Evolutionary conservation across 2,888 invertebrate species (phyloP), one percentile per base, ranked within the genome.

Genomic region (Vesta saturnalis): DNA sequence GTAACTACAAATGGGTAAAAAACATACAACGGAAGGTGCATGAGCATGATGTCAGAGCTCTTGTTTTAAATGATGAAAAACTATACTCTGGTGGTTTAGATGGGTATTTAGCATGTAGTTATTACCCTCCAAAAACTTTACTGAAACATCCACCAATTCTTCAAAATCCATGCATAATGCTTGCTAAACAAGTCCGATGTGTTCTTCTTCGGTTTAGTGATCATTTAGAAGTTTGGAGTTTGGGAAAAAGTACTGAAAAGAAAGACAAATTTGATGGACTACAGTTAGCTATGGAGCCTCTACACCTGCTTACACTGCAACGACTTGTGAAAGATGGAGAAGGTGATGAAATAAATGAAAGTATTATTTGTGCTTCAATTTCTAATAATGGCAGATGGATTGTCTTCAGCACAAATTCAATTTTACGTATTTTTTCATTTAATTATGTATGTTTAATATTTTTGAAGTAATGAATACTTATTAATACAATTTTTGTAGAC

Each of bases 11-110:
- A 70, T 97, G 97, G 97, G 91, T 96, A 0, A 92, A 92, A 79
- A 91, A 92, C 75, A 87, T 92, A 5, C 92, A 94, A 73, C 88
- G 94, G 67, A 88, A 89, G 77, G 89, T 94, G 58, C 97, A 97
- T 82, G 91, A 91, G 56, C 95, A 97, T 81, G 96, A 96, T 84
- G 94, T 97, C 0, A 85, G 88, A 85, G 86, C 79, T 0, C 83
- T 97, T 59, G 85, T 89, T 1, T 85, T 91, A 43, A 85, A 88
- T 58, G 88, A 87, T 8, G 86, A 89, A 3, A 89, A 88, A 78
- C 85, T 96, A 15, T 89, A 93, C 75, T 95, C 96, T 0, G 94
- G 91, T 67, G 96, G 95, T 15, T 86, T 91, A 39, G 94, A 94
- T 83, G 93, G 94, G 0, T 92, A 94, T 77, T 83, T 95, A 16